These are phyloP conservation scores for Mustelus asterias DNA, from an alignment of 2,113 vertebrate species.

Conservation along the genomic window DNA sequence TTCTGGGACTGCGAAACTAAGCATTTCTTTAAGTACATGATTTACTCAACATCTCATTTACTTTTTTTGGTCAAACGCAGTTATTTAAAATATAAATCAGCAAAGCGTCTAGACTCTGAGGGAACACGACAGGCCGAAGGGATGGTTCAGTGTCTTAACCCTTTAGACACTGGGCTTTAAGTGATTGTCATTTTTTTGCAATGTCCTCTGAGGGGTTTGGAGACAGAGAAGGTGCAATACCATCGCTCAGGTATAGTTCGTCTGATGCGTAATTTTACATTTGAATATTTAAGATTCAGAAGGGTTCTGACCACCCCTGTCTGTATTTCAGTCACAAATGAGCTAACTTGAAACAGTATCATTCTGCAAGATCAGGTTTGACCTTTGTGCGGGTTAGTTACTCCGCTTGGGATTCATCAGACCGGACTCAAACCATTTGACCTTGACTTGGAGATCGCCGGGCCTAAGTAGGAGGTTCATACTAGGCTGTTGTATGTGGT, in stretches of 20 bases:
- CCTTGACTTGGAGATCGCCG: background rate
- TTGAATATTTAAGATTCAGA: background rate
- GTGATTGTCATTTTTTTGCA: background rate
- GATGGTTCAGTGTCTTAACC: slow-evolving; percentile 10
- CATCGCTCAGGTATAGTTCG: background rate
- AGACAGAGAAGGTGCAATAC: background rate
- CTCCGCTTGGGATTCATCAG: background rate
- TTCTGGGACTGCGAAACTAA: slow-evolving; percentile 33
- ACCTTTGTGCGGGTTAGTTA: background rate
- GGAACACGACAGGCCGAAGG: background rate
- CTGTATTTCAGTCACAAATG: background rate
- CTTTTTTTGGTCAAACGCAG: slow-evolving; percentile 31
- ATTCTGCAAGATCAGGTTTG: background rate
- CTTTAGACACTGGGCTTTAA: background rate
- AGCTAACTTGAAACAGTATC: background rate
- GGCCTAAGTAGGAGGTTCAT: background rate
- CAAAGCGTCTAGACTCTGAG: slow-evolving; percentile 28
- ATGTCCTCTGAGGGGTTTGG: background rate
- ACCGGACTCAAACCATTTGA: background rate
- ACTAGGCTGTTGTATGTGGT: background rate
- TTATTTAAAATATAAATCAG: slow-evolving; percentile 33
- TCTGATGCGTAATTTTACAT: background rate
- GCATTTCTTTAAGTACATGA: slow-evolving; percentile 42
- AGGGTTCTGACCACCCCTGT: too few species aligned
- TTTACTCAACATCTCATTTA: slow-evolving; percentile 37